A percentile compares a stretch with the other conserved stretches of the same genome.
Conservation (phyloP, 2,113 vertebrate genomes). For the Calidris pygmaea region DNA sequence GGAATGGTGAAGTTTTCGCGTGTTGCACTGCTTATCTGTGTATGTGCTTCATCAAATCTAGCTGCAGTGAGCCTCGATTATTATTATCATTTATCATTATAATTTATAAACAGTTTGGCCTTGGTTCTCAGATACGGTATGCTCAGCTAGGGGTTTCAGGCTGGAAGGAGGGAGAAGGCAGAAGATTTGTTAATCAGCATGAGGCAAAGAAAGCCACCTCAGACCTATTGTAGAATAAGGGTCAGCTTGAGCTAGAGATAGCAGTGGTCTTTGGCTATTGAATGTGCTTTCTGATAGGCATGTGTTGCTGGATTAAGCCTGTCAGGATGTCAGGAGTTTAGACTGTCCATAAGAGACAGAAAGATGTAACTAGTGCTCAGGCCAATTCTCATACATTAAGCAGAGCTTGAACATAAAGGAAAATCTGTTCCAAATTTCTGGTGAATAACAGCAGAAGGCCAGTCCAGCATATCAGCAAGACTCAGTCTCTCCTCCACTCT, state of each 20-base stretch:
- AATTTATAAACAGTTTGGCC: neutral
- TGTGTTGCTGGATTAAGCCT: neutral
- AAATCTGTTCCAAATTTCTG: neutral
- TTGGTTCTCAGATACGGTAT: neutral
- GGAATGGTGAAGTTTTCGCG: neutral
- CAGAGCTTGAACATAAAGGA: neutral
- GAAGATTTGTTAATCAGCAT: neutral
- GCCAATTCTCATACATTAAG: neutral
- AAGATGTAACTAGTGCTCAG: neutral
- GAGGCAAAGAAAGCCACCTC: neutral
- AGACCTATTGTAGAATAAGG: neutral
- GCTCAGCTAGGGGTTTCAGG: neutral
- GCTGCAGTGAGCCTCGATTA: neutral
- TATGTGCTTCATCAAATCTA: neutral
- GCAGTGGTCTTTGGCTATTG: neutral
- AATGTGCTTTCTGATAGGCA: neutral
- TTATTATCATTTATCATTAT: neutral
- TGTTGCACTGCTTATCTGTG: neutral
- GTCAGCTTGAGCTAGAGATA: neutral
- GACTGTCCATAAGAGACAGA: neutral
- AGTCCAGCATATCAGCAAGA: rapidly evolving
- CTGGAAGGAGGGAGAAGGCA: neutral
- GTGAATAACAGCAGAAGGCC: neutral
- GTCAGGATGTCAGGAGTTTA: neutral
- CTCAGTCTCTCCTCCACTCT: neutral